phyloP scores from a whole-genome alignment of 30 jellyfish, hydroid and myxozoan genomes.

The Hydra vulgaris region DNA sequence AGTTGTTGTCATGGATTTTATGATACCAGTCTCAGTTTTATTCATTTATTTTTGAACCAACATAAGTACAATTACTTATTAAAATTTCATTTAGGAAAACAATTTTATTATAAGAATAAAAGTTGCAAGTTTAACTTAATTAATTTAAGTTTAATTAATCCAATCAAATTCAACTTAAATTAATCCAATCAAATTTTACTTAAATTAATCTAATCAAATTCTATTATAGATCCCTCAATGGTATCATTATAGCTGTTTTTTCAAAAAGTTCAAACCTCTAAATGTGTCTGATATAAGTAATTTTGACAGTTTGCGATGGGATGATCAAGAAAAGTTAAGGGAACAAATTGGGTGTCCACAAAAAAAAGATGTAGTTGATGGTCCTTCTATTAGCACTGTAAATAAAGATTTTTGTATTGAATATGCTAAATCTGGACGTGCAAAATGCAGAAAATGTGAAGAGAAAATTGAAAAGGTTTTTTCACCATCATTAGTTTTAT shows the following conservation, averaged over 20 bases:
- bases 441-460: conserved; percentile 74
- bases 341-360: conserved; percentile 21
- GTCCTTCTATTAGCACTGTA: neutral
- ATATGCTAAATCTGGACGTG: conserved; percentile 78
- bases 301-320: conserved; percentile 72
- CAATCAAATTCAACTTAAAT: too few species aligned
- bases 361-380: conserved; percentile 36
- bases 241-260: conserved; percentile 71
- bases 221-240: conserved; percentile 62
- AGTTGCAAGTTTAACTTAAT: too few species aligned
- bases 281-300: conserved; percentile 38
- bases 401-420: conserved; percentile 28
- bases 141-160: too few species aligned
- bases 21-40: too few species aligned
- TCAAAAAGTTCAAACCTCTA: conserved; percentile 35
- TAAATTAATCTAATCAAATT: too few species aligned
- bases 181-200: too few species aligned
- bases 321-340: conserved; percentile 57
- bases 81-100: too few species aligned
- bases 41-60: too few species aligned
- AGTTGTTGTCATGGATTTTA: too few species aligned
- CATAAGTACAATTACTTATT: too few species aligned
- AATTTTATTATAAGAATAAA: too few species aligned
- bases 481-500: neutral
- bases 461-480: conserved; percentile 43